Conservation (phyloP, 2,888 invertebrate genomes). For the Eucera pruinosa region DNA sequence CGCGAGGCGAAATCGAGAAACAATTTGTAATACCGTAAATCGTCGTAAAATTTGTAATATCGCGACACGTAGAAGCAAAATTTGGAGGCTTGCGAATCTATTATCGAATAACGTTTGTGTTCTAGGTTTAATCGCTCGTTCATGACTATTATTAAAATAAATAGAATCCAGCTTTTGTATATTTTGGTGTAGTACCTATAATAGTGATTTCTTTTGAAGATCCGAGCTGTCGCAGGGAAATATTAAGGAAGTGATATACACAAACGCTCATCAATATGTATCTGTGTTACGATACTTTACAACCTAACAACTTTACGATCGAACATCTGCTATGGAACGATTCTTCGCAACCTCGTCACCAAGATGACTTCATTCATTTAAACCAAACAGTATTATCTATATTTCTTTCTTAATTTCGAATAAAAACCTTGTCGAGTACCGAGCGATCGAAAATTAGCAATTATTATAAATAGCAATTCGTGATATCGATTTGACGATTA, state of each 20-base stretch:
- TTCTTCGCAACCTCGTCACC: not conserved
- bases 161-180: no score
- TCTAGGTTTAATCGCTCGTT: no score
- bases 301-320: slow-evolving; percentile 11
- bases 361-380: slow-evolving; percentile 4
- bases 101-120: no score
- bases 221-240: not conserved
- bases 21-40: no score
- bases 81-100: no score
- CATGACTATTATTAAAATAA: no score
- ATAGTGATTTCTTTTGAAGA: slow-evolving; percentile 3
- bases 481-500: not conserved
- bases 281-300: not conserved
- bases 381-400: not conserved
- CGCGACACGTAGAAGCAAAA: no score
- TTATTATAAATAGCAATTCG: no score
- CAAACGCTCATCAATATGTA: not conserved
- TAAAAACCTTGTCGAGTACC: not conserved
- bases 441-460: not conserved
- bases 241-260: not conserved
- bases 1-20: no score
- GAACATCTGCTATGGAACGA: slow-evolving; percentile 5
- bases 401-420: not conserved
- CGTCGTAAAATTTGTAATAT: no score
- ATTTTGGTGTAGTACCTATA: no score